Percentiles rank a stretch among this genome's conserved stretches.
These are phyloP conservation scores for Belonocnema kinseyi DNA, from an alignment of 1,140 invertebrate species.

Conservation along the genomic window DNA sequence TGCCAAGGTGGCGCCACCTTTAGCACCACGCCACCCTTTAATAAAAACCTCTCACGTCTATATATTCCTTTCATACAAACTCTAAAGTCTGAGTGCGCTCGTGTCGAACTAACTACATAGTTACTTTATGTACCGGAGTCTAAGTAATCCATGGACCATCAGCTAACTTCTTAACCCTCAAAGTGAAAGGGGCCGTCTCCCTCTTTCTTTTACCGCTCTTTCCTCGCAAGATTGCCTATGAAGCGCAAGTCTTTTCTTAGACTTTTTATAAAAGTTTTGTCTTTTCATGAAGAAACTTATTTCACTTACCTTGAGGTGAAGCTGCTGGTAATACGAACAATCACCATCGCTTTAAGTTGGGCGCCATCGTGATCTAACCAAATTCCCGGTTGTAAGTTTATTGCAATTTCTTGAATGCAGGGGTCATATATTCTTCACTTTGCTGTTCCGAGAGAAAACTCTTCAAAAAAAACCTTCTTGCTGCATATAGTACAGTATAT, in stretches of 20 bases:
- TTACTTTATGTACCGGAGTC: slow-evolving; percentile 51
- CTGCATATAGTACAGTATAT: too few relatives aligned
- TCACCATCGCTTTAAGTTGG: not conserved
- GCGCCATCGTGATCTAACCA: not conserved
- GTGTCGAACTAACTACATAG: slow-evolving; percentile 46
- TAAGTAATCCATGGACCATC: slow-evolving; percentile 55
- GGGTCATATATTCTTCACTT: too few relatives aligned
- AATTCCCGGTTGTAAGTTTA: too few relatives aligned
- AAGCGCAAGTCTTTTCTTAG: slow-evolving; percentile 8
- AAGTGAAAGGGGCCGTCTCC: slow-evolving; percentile 51
- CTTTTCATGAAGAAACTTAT: not conserved
- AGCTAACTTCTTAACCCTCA: slow-evolving; percentile 57
- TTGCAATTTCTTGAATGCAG: too few relatives aligned
- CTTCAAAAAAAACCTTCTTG: too few relatives aligned
- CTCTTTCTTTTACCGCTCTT: slow-evolving; percentile 38
- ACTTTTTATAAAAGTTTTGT: not conserved
- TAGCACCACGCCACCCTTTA: slow-evolving; percentile 51
- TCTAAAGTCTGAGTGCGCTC: slow-evolving; percentile 20
- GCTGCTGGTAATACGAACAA: not conserved
- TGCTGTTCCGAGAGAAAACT: too few relatives aligned
- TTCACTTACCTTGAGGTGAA: not conserved
- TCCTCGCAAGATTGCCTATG: slow-evolving; percentile 22
- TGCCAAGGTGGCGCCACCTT: slow-evolving; percentile 68
- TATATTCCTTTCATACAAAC: slow-evolving; percentile 24
- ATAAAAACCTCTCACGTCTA: slow-evolving; percentile 3